Base-by-base conservation (phyloP, 2,113 vertebrate species). In the Leiothrix lutea region DNA sequence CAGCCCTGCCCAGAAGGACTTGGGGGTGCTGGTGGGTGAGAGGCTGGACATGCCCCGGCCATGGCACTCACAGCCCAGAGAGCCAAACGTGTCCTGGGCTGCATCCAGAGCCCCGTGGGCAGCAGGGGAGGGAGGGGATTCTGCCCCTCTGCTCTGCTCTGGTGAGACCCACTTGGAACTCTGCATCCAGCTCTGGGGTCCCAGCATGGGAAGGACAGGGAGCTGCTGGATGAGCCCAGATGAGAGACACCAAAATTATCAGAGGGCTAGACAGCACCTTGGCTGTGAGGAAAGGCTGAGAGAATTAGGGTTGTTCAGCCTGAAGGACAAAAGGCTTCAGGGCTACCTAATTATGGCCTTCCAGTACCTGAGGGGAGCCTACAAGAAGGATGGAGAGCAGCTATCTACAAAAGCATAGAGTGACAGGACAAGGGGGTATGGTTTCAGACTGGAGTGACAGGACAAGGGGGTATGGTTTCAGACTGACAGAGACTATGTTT, bases 181-280 rank as follows among this genome's bases (percentile, higher is more conserved):
- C 47, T 61, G 56, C 47, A 83, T 7, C 38, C 69, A 73, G 58
- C 2, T 0, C 60, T 85, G 82, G 50, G 20, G 20, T 47, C n/a
- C 38, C 48, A 9, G 19, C 60, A 85, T 5, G 2, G 70, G 14
- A 56, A 1, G 20, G 40, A 24, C 5, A 22, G 1, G 33, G 21
- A 66, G 2, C 60, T 25, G 10, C 1, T 50, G 42, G 11, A 25
- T 0, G 0, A 75, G 51, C 2, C 6, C 17, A 31, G 51, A 36
- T 21, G 7, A 50, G 38, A 19, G 8, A 5, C 10, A 61, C 13
- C 4, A 35, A 51, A 3, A 2, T 29, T 5, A 3, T 33, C 8
- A 19, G 58, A 65, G 29, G n/a, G 2, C 8, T 40, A 24, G 15
- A 38, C 36, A 65, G 35, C 23, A 65, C 12, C 42, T 74, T 24